Evolutionary conservation across 2,113 vertebrate genomes (phyloP).

Genomic region (Poecilia latipinna): DNA sequence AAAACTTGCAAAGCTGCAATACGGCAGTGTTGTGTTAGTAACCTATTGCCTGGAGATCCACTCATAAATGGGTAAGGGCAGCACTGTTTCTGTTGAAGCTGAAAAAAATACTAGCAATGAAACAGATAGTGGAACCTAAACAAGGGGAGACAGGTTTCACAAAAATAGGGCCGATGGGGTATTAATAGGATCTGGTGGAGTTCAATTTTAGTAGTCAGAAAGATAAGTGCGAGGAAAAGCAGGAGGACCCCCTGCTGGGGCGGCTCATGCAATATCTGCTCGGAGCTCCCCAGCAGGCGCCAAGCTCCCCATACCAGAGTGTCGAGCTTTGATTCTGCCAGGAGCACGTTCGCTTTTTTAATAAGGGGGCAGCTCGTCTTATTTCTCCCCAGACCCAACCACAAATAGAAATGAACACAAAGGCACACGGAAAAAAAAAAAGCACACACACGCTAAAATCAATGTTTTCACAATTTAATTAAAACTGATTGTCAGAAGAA

Average conservation of each 20-base stretch:
- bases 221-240: conserved; percentile 48
- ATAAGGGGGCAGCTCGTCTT: conserved; percentile 33
- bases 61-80: not conserved
- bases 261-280: conserved; percentile 63
- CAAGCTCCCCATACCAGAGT: conserved; percentile 39
- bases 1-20: not conserved
- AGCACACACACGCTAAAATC: conserved; percentile 45
- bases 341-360: conserved; percentile 32
- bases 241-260: conserved; percentile 71
- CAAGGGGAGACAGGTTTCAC: conserved; percentile 11
- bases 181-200: conserved; percentile 21
- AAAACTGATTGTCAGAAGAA: conserved; percentile 79
- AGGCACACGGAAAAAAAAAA: not conserved
- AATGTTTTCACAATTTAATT: conserved; percentile 72
- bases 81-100: not conserved
- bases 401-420: conserved; percentile 23
- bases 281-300: conserved; percentile 57
- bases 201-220: conserved; percentile 38
- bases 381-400: conserved; percentile 5
- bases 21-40: not conserved
- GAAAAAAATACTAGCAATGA: not conserved
- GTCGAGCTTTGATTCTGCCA: conserved; percentile 47
- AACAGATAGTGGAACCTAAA: not conserved
- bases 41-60: not conserved
- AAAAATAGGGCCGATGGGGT: not conserved